Base-by-base conservation (phyloP, 2,888 invertebrate genomes). In the Coelopa pilipes region DNA sequence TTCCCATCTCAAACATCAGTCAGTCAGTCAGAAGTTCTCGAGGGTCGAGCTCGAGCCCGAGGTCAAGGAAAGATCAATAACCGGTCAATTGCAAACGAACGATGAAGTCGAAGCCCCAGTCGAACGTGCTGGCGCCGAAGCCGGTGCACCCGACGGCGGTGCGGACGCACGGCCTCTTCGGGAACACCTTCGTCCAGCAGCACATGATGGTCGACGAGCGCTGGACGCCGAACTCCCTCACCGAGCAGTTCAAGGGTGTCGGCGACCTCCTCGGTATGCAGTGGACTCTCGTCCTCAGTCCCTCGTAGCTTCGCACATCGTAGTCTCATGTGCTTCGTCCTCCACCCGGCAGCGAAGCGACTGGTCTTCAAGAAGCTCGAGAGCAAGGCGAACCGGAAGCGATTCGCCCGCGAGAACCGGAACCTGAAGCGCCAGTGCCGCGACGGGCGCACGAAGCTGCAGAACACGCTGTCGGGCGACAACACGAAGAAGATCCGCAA, bases 101-200 rank as follows among this genome's bases (percentile, higher is more conserved):
- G 59, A 49, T n/a, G 46, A 59, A 67, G 1, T 1, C 15, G 0
- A 21, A 24, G 59, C 34, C n/a, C 11, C 60, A n/a, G 24, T 19
- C 47, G 13, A 67, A 45, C 50, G 62, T 74, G 4, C 47, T 82
- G 72, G 82, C 84, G 1, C 83, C 85, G 0, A 84, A 80, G 65
- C 84, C 86, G 2, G 85, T 84, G 60, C 83, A 83, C 78, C 84
- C 86, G 0, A 81, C 80, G 0, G 77, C 84, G 2, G 75, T 84
- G 47, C 78, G 81, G 12, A 80, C 80, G 59, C 88, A 88, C 80
- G 86, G 86, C 2, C 80, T 88, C 15, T 87, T 88, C 46, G 87
- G 87, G 12, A 77, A 81, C 49, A 80, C 82, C 45, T 85, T 73
- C 78, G 82, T 86, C 46, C 82, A 83, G 1, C 82, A 84, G 68